These are phyloP conservation scores for Psilopogon haemacephalus DNA, from an alignment of 2,113 vertebrate genomes.

Conservation along the genomic window DNA sequence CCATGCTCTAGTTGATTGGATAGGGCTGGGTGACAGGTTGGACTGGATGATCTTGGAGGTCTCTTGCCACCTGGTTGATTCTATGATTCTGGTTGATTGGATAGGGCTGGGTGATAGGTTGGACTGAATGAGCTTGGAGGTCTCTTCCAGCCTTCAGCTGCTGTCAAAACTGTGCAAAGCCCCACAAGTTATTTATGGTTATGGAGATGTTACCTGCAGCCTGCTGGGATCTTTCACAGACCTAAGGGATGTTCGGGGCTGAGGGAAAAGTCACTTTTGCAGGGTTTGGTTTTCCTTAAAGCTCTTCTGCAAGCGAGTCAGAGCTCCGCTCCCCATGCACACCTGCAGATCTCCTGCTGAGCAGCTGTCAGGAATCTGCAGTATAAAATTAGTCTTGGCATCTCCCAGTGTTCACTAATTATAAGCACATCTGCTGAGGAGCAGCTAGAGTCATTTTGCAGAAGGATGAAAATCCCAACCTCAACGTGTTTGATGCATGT, in stretches of 20 bases:
- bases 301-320: not conserved
- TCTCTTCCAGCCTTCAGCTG: not conserved
- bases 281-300: not conserved
- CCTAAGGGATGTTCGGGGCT: not conserved
- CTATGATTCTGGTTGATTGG: no score
- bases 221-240: not conserved
- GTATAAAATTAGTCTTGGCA: not conserved
- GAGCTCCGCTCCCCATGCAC: not conserved
- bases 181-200: not conserved
- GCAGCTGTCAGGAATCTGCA: not conserved
- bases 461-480: not conserved
- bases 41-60: no score
- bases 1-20: no score
- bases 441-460: not conserved
- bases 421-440: slow-evolving; percentile 34
- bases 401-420: slow-evolving; percentile 6
- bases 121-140: no score
- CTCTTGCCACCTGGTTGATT: no score
- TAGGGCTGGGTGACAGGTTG: no score
- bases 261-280: not conserved
- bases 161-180: not conserved
- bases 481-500: not conserved
- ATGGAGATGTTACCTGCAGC: not conserved
- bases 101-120: no score
- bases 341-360: slow-evolving; percentile 29